Evolutionary conservation across 2,113 vertebrate species (phyloP).

Genomic region (Peromyscus californicus): DNA sequence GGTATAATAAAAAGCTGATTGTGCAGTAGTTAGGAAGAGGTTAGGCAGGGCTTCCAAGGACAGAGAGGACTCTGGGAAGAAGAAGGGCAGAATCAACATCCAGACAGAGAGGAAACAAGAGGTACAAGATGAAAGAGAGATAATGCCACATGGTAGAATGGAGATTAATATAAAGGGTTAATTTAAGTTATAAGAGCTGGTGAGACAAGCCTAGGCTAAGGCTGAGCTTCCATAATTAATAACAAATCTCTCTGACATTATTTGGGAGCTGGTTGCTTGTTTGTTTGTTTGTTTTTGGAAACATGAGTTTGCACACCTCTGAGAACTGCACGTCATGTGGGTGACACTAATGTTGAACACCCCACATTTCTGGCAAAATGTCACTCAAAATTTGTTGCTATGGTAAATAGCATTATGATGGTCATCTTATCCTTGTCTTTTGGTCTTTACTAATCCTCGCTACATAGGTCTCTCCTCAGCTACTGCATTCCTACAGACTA

Average conservation of each 20-base stretch:
- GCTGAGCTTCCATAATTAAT: background rate
- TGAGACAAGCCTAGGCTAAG: background rate
- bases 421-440: background rate
- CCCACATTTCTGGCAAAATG: background rate
- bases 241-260: background rate
- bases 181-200: background rate
- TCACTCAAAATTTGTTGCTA: background rate
- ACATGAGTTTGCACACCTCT: background rate
- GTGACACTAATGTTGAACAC: background rate
- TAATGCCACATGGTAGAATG: background rate
- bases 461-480: fast-evolving
- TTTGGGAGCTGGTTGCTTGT: background rate
- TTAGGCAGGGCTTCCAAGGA: background rate
- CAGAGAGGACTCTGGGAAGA: background rate
- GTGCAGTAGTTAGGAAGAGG: background rate
- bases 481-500: background rate
- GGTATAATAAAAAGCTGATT: background rate
- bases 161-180: background rate
- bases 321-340: background rate
- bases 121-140: background rate
- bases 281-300: constrained; percentile 11
- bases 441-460: background rate
- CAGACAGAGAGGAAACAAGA: background rate
- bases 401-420: background rate
- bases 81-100: background rate